These are phyloP conservation scores for Crypturellus undulatus DNA, from an alignment of 2,113 vertebrate species.

Conservation along the genomic window DNA sequence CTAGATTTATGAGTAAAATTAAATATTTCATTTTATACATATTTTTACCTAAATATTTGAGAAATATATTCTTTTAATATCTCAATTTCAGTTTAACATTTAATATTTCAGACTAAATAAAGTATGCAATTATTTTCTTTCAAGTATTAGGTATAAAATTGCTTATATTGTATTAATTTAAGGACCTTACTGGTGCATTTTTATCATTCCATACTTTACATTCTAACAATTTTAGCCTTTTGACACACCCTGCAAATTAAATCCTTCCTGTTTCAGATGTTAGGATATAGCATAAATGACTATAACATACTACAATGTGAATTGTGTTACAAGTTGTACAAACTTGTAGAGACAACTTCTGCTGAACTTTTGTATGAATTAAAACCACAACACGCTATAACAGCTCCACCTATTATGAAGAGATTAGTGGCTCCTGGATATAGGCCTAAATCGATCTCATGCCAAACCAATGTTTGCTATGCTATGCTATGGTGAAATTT, in stretches of 20 bases:
- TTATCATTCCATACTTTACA: not conserved
- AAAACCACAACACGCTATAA: not conserved
- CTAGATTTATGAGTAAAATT: not conserved
- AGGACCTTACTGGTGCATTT: not conserved
- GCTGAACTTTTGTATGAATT: not conserved
- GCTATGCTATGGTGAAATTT: not conserved
- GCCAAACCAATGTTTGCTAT: not conserved
- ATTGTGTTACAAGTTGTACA: fast-evolving
- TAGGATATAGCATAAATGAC: not conserved
- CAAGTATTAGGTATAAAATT: not conserved
- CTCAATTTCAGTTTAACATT: not conserved
- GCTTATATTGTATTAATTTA: not conserved
- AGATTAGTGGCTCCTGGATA: not conserved
- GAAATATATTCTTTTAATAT: not conserved
- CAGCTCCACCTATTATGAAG: not conserved
- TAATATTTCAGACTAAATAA: slow-evolving; percentile 1
- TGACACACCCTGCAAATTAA: not conserved
- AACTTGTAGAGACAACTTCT: not conserved
- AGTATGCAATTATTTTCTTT: not conserved
- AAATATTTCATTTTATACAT: not conserved
- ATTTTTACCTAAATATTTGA: slow-evolving; percentile 11
- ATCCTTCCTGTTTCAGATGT: not conserved
- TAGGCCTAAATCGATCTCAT: not conserved
- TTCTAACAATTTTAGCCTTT: not conserved
- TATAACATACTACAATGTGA: not conserved